Percentiles rank a stretch among this genome's conserved stretches.
Conservation (phyloP, 35 echinoderm and acorn worm species). For the Diadema setosum region DNA sequence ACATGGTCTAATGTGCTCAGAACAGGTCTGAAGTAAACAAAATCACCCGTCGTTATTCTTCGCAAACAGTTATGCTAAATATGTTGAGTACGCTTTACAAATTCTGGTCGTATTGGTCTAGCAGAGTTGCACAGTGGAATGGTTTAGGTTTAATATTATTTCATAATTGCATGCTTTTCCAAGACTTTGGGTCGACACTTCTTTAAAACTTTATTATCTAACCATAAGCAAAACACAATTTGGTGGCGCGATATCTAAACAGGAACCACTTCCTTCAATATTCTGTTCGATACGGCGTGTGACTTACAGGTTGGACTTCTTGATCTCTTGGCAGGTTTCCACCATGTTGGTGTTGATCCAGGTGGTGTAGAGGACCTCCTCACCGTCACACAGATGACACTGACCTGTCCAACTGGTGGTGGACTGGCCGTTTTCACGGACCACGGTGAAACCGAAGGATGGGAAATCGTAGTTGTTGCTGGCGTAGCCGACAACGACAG, state of each 20-base stretch:
- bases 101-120: too few species aligned
- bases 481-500: slow-evolving; percentile 81
- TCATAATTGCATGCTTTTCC: too few species aligned
- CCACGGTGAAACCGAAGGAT: slow-evolving; percentile 85
- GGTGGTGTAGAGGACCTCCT: slow-evolving; percentile 81
- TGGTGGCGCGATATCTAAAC: not conserved
- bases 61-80: too few species aligned
- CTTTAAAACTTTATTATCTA: not conserved
- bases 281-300: not conserved
- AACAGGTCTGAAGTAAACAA: too few species aligned
- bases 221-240: not conserved
- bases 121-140: not conserved
- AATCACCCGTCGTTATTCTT: too few species aligned
- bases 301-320: slow-evolving; percentile 69
- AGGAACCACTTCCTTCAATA: not conserved
- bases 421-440: slow-evolving; percentile 71
- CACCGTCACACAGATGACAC: slow-evolving; percentile 71
- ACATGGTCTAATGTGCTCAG: too few species aligned
- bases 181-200: too few species aligned
- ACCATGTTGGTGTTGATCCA: slow-evolving; percentile 80
- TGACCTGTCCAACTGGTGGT: slow-evolving; percentile 98
- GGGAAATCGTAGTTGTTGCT: slow-evolving; percentile 58
- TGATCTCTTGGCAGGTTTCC: slow-evolving; percentile 40
- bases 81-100: too few species aligned
- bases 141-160: not conserved